Percentiles rank a stretch among this genome's conserved stretches.
Evolutionary conservation across 2,113 vertebrate species (phyloP).

Genomic region (Poeciliopsis prolifica): DNA sequence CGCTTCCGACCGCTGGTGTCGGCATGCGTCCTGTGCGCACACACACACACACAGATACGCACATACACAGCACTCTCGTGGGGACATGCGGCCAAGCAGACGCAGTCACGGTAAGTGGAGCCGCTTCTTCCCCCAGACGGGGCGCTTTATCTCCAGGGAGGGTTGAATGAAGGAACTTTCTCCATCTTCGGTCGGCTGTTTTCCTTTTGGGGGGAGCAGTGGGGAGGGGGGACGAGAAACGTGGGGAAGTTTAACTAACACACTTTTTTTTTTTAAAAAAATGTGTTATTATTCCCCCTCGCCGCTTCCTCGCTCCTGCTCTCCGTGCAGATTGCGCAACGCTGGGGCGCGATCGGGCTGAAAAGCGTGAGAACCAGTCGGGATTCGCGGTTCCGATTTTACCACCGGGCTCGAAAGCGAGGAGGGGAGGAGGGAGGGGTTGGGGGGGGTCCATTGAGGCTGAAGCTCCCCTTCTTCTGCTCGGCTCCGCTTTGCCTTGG

Average conservation of each 20-base stretch:
- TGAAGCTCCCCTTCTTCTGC: neutral
- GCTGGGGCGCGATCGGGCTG: slow-evolving; percentile 46
- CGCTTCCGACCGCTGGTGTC: slow-evolving; percentile 65
- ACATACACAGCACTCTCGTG: slow-evolving; percentile 51
- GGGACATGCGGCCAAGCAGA: slow-evolving; percentile 68
- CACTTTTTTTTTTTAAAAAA: slow-evolving; percentile 29
- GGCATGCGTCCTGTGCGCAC: slow-evolving; percentile 42
- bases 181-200: neutral
- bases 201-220: neutral
- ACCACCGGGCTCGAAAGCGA: neutral
- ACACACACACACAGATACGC: slow-evolving; percentile 26
- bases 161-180: slow-evolving; percentile 14
- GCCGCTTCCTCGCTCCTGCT: slow-evolving; percentile 22
- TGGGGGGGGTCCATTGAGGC: neutral
- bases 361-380: slow-evolving; percentile 33
- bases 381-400: neutral
- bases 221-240: neutral
- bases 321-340: slow-evolving; percentile 65
- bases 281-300: neutral
- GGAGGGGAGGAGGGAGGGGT: too few relatives aligned
- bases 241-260: slow-evolving; percentile 32
- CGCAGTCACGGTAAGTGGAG: slow-evolving; percentile 69
- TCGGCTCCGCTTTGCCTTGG: slow-evolving; percentile 8
- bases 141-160: slow-evolving; percentile 23
- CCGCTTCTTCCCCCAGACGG: slow-evolving; percentile 13